Conservation (phyloP, 2,797 vertebrate genomes). For the Chromis chromis region DNA sequence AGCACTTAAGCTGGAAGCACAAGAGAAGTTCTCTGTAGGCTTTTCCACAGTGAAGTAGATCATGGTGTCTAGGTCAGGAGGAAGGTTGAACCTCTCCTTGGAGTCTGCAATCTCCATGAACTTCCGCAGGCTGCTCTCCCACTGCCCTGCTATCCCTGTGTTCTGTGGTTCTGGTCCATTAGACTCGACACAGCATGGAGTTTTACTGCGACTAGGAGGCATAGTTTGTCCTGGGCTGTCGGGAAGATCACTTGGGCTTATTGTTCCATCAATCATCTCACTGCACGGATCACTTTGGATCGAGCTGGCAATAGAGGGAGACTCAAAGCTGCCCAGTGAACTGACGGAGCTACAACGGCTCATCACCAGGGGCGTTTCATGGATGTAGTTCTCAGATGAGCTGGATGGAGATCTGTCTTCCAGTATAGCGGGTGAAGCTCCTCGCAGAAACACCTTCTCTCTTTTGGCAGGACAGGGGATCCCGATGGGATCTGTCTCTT, state of each 20-base stretch:
- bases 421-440: constrained; percentile 82
- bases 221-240: constrained; percentile 99
- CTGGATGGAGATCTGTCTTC: constrained; percentile 95
- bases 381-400: constrained; percentile 96
- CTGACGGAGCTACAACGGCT: constrained; percentile 98
- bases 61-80: constrained; percentile 94
- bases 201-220: constrained; percentile 98
- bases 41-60: constrained; percentile 99
- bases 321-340: constrained; percentile 97
- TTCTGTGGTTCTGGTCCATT: constrained; percentile 86
- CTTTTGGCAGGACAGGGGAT: constrained; percentile 86
- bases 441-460: constrained; percentile 88
- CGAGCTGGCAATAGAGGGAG: constrained; percentile 96
- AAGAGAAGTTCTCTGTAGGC: constrained; percentile 98
- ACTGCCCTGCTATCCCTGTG: constrained; percentile 89
- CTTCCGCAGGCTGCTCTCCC: constrained; percentile 94
- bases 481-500: constrained; percentile 85
- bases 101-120: constrained; percentile 97
- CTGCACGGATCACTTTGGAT: constrained; percentile 98
- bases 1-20: constrained; percentile 97
- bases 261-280: constrained; percentile 96
- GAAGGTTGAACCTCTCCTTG: constrained; percentile 94
- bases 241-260: constrained; percentile 97
- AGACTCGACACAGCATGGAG: constrained; percentile 89
- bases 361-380: constrained; percentile 97